A percentile compares a stretch with the other conserved stretches of the same genome.
phyloP scores from a whole-genome alignment of 2,113 vertebrate species.

The Chinchilla lanigera region DNA sequence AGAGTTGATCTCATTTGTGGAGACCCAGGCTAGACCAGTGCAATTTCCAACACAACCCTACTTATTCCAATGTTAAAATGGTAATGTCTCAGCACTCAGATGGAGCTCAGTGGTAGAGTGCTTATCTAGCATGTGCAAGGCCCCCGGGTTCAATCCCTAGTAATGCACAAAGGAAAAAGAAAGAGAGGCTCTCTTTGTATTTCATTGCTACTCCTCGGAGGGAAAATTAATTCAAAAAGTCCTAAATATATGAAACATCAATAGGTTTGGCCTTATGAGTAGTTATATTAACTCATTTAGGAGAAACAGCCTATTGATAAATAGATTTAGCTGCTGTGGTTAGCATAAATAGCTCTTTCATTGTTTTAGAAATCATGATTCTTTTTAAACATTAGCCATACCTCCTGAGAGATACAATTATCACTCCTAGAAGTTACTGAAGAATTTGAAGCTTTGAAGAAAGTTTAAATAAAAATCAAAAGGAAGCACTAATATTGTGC shows the following conservation, averaged over 20 bases:
- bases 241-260: slow-evolving; percentile 58
- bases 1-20: background rate
- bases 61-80: background rate
- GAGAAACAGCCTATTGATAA: slow-evolving; percentile 73
- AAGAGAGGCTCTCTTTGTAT: slow-evolving; percentile 19
- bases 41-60: background rate
- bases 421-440: slow-evolving; percentile 73
- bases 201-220: slow-evolving; percentile 61
- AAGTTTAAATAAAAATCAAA: slow-evolving; percentile 82
- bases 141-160: background rate
- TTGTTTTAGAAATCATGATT: slow-evolving; percentile 72
- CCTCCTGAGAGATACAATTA: slow-evolving; percentile 77
- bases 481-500: slow-evolving; percentile 50
- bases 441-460: slow-evolving; percentile 79
- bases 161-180: background rate
- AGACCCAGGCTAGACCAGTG: background rate
- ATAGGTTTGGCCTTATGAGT: slow-evolving; percentile 58
- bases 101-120: background rate
- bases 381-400: slow-evolving; percentile 74
- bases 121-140: background rate
- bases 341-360: slow-evolving; percentile 74
- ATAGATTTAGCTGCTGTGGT: slow-evolving; percentile 54
- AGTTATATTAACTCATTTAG: slow-evolving; percentile 72
- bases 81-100: background rate
- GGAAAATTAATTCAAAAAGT: slow-evolving; percentile 69